Evolutionary conservation across 2,797 vertebrate species (phyloP).

Genomic region (Lycodopsis pacificus): DNA sequence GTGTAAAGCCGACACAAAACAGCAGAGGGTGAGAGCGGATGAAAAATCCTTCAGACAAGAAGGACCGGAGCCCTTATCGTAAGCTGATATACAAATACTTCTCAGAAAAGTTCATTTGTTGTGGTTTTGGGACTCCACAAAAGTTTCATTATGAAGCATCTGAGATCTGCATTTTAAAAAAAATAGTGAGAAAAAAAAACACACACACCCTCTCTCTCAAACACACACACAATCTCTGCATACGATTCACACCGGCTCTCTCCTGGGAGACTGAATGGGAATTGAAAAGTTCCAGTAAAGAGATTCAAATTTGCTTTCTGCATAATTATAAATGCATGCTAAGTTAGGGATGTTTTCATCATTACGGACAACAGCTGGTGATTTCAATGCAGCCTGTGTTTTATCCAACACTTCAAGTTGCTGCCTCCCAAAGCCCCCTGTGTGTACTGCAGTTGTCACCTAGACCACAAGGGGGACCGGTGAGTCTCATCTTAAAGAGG

Average conservation of each 20-base stretch:
- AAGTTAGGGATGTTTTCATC: constrained; percentile 77
- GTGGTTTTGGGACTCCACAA: constrained; percentile 81
- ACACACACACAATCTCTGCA: constrained; percentile 59
- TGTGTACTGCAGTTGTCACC: constrained; percentile 42
- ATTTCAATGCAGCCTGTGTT: constrained; percentile 68
- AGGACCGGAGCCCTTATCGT: constrained; percentile 70
- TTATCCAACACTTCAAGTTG: constrained; percentile 63
- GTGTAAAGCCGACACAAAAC: background rate
- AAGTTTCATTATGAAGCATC: constrained; percentile 83
- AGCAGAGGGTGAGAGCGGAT: background rate
- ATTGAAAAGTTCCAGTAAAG: constrained; percentile 77
- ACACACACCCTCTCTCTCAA: background rate
- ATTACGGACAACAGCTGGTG: constrained; percentile 78
- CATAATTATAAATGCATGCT: constrained; percentile 78
- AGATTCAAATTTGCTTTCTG: constrained; percentile 71
- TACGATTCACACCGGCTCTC: constrained; percentile 76
- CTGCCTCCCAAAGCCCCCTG: constrained; percentile 18
- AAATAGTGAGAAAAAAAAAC: background rate
- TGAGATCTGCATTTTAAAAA: constrained; percentile 70
- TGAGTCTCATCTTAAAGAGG: constrained; percentile 36
- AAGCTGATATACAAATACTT: constrained; percentile 75
- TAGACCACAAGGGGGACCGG: constrained; percentile 77
- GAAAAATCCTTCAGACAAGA: constrained; percentile 2
- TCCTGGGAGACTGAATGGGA: constrained; percentile 69
- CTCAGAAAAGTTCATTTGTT: constrained; percentile 83